These are phyloP conservation scores for Polylopha cassiicola DNA, from an alignment of 2,888 invertebrate species.

Conservation along the genomic window DNA sequence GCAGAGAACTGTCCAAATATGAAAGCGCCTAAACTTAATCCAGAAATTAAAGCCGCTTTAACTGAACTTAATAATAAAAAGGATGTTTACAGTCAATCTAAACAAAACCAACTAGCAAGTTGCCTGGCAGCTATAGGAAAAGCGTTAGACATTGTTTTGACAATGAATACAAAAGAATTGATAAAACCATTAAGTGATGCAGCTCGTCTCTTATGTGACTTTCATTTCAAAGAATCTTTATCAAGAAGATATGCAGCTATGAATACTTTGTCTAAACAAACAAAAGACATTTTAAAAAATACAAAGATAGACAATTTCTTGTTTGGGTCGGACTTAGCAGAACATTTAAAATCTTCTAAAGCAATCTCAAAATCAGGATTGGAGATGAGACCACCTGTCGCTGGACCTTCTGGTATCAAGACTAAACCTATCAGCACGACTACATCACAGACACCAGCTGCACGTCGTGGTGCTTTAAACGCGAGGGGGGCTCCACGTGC, in stretches of 20 bases:
- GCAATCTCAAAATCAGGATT: slow-evolving; percentile 10
- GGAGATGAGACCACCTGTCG: slow-evolving; percentile 7
- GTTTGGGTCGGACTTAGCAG: slow-evolving; percentile 16
- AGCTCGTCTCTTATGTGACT: slow-evolving; percentile 23
- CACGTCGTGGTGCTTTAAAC: slow-evolving; percentile 20
- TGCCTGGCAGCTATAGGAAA: slow-evolving; percentile 21
- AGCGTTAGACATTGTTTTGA: slow-evolving; percentile 12
- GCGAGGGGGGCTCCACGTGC: slow-evolving; percentile 16
- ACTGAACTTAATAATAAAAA: slow-evolving; percentile 19
- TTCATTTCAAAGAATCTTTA: slow-evolving; percentile 19
- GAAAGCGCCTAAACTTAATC: slow-evolving; percentile 23
- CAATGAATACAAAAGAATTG: slow-evolving; percentile 7
- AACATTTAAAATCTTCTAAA: slow-evolving; percentile 20
- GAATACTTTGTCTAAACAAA: slow-evolving; percentile 18
- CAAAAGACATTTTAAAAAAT: slow-evolving; percentile 12
- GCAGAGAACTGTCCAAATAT: slow-evolving; percentile 23
- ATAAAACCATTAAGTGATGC: slow-evolving; percentile 23
- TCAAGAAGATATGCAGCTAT: slow-evolving; percentile 13
- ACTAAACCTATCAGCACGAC: not conserved
- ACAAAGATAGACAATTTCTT: slow-evolving; percentile 16
- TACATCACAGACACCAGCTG: too few relatives aligned
- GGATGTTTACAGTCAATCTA: slow-evolving; percentile 19
- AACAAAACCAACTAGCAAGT: slow-evolving; percentile 23
- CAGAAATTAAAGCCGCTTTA: slow-evolving; percentile 23
- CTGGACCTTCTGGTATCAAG: not conserved